Evolutionary conservation across 2,888 invertebrate genomes (phyloP), one percentile per base, ranked within the genome.

Genomic region (Scaeva pyrastri): DNA sequence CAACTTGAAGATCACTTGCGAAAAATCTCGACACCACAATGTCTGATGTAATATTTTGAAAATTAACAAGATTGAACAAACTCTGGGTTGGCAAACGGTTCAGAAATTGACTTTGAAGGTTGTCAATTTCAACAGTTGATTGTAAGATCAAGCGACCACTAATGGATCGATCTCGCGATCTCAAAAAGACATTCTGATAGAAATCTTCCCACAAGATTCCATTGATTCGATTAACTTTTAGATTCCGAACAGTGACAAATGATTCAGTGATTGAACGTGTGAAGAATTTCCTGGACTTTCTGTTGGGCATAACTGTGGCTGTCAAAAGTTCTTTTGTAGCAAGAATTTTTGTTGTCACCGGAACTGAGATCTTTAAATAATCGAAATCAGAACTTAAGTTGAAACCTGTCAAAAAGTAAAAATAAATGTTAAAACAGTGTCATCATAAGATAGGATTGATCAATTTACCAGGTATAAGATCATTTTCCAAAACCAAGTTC

Each of bases 121-220:
- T 88, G 1, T 66, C 78, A 6, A 92, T 88, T 2, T 87, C 77
- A 0, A 89, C 78, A 5, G 83, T 75, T 0, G 90, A 87, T 70
- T 91, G 91, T 14, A 91, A 21, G 12, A 90, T 89, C 3, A 91
- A 82, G 3, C 90, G 89, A 4, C 92, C 91, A 14, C 88, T 78
- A 11, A 91, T 55, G 0, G 58, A 66, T 5, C 76, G 83, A 88
- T 92, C 91, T 1, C 91, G 92, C 21, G 89, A 88, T 16, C 81
- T 89, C 14, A 92, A 78, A 43, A 90, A 91, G 0, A 91, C 62
- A 1, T 88, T 88, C 39, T 90, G 88, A 56, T 90, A 89, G n/a
- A 91, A 90, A 0, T 89, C 89, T 0, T 83, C 71, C 91, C 92
- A 91, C 0, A 89, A 39, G 0, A 90, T 50, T 4, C 89, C 90